Base-by-base conservation (phyloP, 2,888 invertebrate genomes). In the Melinaea menophilus region DNA sequence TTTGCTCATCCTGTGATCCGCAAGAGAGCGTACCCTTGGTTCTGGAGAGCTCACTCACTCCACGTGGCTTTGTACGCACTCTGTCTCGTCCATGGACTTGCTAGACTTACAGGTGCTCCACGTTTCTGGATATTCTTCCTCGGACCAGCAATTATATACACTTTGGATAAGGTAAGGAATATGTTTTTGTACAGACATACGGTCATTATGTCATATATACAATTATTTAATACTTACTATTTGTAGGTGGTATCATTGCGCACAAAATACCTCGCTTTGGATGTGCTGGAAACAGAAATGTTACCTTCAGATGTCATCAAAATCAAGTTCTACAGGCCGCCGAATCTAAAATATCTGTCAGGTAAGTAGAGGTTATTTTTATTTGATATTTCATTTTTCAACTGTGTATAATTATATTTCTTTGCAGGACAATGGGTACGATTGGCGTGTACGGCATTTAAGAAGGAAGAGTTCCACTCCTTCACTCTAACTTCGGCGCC, bases 401-500 rank as follows among this genome's bases (percentile, higher is more conserved):
- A 51, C 7, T 31, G 9, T 31, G 3, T 51, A 31, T 11, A 2
- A 5, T 31, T 56, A 61, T 51, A 31, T 54, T 35, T 58, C 2
- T 51, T 57, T 60, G 33, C 33, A 91, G 97, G 97, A n/a, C 97
- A 97, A 83, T 97, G 97, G 97, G 96, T 98, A 7, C 93, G 98
- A 0, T 86, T 98, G 7, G 95, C 97, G 0, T 98, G 98, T 78
- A 98, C 98, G 0, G 95, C 96, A 0, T 97, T 98, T 79, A 93
- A 95, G 66, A 94, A 95, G 9, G 94, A 95, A 75, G 98, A 98
- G 84, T 98, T 96, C 86, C 98, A 99, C 83, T 98, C 98, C 12
- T 98, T 99, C 82, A 98, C 98, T 0, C 84, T 99, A 59, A 98
- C 98, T 0, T 98, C 98, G 11, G 98, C 98, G 0, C 98, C 98